Base-by-base conservation (phyloP, 2,888 invertebrate genomes). In the Morinoia aosen region DNA sequence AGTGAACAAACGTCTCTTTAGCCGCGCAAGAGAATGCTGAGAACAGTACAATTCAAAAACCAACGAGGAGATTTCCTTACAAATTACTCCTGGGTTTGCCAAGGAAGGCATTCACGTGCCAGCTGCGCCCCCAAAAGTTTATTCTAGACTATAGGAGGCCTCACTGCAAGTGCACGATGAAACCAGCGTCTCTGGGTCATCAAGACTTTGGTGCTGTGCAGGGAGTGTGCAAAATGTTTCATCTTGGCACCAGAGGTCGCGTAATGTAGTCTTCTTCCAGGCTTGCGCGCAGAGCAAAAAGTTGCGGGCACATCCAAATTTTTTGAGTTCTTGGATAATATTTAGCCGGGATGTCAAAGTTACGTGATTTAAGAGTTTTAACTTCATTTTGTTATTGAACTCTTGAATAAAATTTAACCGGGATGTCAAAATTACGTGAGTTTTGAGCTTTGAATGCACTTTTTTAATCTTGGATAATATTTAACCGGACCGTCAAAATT, bases 41-140 rank as follows among this genome's bases (percentile, higher is more conserved):
- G 48, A 48, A 90, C 90, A 90, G 40, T 90, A 40, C 48, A 40
- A 48, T 48, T 4, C 90, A 90, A 90, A 90, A 90, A 39, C 90
- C 90, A 48, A 90, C 40, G 90, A 90, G 90, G 40, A 90, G 90
- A 90, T 90, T 90, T 90, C 90, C 40, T 48, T 90, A 48, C 40
- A 90, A 90, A 90, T 90, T 90, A 39, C 90, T 40, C 48, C 90
- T 12, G 40, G 39, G 90, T 90, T 90, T 90, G 76, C 33, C 76
- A 33, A 76, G 76, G 76, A 25, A 76, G 76, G 76, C 76, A 76
- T 76, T 76, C 76, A 76, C 76, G 76, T 76, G 76, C 76, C 76
- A 76, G 76, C 10, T 33, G 76, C 33, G 76, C 76, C 16, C 25
- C 76, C 8, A 76, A 76, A 76, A 76, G 25, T 76, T 76, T 76